Percentiles rank a stretch among this genome's conserved stretches.
phyloP scores from a whole-genome alignment of 2,888 invertebrate species.

The Meta bourneti region DNA sequence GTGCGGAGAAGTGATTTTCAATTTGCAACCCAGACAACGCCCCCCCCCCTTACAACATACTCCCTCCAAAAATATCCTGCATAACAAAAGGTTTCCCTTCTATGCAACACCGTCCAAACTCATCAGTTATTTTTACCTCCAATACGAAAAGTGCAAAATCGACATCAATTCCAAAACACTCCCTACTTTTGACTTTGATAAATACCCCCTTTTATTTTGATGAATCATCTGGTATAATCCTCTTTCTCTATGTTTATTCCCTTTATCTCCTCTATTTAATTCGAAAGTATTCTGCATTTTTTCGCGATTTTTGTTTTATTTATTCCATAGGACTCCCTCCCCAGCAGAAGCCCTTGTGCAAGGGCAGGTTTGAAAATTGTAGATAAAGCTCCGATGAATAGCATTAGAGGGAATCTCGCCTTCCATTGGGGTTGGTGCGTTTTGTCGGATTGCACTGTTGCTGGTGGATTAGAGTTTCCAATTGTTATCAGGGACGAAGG shows the following conservation, averaged over 20 bases:
- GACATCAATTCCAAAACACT: constrained; percentile 1
- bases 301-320: constrained; percentile 11
- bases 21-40: not conserved
- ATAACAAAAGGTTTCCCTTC: not conserved
- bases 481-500: not conserved
- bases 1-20: not conserved
- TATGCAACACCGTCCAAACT: no score
- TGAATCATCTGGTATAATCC: constrained; percentile 37
- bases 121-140: not conserved
- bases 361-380: constrained; percentile 52
- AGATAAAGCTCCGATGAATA: constrained; percentile 64
- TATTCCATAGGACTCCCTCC: constrained; percentile 12
- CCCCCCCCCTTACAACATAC: not conserved
- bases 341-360: not conserved
- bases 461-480: constrained; percentile 23
- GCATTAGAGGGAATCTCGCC: constrained; percentile 44
- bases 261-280: constrained; percentile 22
- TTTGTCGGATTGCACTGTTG: not conserved
- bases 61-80: not conserved
- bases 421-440: not conserved
- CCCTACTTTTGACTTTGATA: constrained; percentile 13
- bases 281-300: constrained; percentile 2
- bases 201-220: constrained; percentile 21
- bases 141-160: not conserved
- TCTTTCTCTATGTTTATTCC: not conserved